phyloP scores from a whole-genome alignment of 2,113 vertebrate species.

The Pipra filicauda region DNA sequence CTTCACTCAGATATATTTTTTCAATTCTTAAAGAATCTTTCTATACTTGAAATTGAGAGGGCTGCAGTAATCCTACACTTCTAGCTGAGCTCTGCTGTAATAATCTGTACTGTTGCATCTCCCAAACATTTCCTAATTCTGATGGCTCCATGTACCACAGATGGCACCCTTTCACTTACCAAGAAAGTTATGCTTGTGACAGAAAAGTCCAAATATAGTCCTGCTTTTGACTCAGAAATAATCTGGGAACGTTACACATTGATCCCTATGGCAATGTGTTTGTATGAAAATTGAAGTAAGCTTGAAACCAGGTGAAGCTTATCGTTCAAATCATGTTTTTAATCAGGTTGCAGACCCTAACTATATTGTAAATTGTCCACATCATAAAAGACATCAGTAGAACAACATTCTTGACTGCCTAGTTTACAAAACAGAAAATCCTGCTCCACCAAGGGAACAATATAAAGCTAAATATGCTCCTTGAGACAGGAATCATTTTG shows the following conservation, averaged over 20 bases:
- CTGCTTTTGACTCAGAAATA: neutral
- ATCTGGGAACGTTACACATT: neutral
- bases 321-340: neutral
- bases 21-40: neutral
- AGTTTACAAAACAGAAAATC: neutral
- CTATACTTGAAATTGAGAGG: neutral
- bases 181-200: neutral
- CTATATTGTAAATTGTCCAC: neutral
- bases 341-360: neutral
- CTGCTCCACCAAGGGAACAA: neutral
- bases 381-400: neutral
- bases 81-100: neutral
- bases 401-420: neutral
- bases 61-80: neutral
- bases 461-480: neutral
- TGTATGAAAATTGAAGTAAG: neutral
- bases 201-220: neutral
- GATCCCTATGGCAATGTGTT: neutral
- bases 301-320: neutral
- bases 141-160: neutral
- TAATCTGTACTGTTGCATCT: neutral
- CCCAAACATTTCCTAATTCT: neutral
- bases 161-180: neutral
- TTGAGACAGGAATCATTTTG: neutral
- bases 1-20: neutral